These are phyloP conservation scores for Hirtodrosophila trivittata DNA, from an alignment of 2,888 invertebrate species.

Conservation along the genomic window DNA sequence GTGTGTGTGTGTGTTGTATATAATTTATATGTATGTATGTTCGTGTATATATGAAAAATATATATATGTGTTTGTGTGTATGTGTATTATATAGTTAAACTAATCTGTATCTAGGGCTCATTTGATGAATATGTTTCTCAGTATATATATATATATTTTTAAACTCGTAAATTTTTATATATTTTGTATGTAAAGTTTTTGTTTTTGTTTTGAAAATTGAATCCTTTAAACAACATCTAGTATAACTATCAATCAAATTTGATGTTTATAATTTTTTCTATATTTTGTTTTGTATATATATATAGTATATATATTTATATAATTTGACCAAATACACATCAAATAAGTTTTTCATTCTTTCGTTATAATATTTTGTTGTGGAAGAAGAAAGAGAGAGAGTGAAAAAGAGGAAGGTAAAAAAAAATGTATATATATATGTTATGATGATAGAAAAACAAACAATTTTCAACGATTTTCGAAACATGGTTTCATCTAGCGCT, in stretches of 20 bases:
- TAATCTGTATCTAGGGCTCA: constrained; percentile 78
- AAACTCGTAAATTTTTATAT: background rate
- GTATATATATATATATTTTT: constrained; percentile 18
- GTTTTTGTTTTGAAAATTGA: constrained; percentile 35
- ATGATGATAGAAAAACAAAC: constrained; percentile 48
- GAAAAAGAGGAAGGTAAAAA: constrained; percentile 11
- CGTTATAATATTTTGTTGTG: constrained; percentile 29
- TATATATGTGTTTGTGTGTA: constrained; percentile 34
- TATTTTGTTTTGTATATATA: too few species aligned
- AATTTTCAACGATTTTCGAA: constrained; percentile 69
- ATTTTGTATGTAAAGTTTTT: constrained; percentile 52
- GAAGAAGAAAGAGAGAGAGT: constrained; percentile 24
- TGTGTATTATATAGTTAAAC: constrained; percentile 67
- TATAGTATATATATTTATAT: constrained; percentile 26
- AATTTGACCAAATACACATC: constrained; percentile 65
- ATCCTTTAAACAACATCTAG: constrained; percentile 60
- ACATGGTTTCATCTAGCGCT: constrained; percentile 71
- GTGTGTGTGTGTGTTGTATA: constrained; percentile 29
- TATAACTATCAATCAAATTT: constrained; percentile 46
- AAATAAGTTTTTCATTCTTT: constrained; percentile 32
- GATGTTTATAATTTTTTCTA: constrained; percentile 60
- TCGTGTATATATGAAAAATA: constrained; percentile 59
- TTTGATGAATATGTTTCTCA: constrained; percentile 77
- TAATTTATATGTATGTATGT: constrained; percentile 51
- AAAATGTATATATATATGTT: constrained; percentile 8